These are phyloP conservation scores for Lota lota DNA, from an alignment of 2,113 vertebrate genomes.

Conservation along the genomic window DNA sequence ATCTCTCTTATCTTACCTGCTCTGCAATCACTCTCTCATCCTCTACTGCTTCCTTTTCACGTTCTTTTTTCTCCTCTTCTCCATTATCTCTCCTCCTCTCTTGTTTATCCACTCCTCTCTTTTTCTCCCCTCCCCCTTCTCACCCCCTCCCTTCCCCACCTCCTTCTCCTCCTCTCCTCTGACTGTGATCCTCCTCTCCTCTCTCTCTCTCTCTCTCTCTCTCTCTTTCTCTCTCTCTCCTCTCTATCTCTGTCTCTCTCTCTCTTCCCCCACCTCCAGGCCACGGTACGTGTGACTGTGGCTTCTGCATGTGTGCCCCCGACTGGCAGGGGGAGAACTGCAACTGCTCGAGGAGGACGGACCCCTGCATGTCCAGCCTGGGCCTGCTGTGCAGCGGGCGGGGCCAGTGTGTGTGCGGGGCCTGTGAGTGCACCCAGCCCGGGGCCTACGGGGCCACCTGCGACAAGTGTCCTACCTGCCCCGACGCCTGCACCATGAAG, in stretches of 20 bases:
- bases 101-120: background rate
- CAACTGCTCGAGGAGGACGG: constrained; percentile 90
- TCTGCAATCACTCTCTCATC: no score
- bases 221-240: background rate
- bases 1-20: no score
- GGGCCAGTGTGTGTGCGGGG: constrained; percentile 88
- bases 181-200: background rate
- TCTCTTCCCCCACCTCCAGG: constrained; percentile 66
- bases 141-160: no score
- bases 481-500: constrained; percentile 93
- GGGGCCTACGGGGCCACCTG: constrained; percentile 91
- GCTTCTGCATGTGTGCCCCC: constrained; percentile 87
- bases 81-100: constrained; percentile 9
- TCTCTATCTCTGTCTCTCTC: background rate
- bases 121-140: no score
- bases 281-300: constrained; percentile 89
- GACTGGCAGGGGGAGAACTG: constrained; percentile 95
- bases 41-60: background rate
- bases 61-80: no score
- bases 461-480: constrained; percentile 96
- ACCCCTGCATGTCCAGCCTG: constrained; percentile 89
- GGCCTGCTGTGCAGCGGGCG: constrained; percentile 90
- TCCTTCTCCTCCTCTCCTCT: background rate
- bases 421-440: constrained; percentile 89
- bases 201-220: background rate